phyloP scores from a whole-genome alignment of 2,888 invertebrate genomes.

The Nymphalis polychloros region DNA sequence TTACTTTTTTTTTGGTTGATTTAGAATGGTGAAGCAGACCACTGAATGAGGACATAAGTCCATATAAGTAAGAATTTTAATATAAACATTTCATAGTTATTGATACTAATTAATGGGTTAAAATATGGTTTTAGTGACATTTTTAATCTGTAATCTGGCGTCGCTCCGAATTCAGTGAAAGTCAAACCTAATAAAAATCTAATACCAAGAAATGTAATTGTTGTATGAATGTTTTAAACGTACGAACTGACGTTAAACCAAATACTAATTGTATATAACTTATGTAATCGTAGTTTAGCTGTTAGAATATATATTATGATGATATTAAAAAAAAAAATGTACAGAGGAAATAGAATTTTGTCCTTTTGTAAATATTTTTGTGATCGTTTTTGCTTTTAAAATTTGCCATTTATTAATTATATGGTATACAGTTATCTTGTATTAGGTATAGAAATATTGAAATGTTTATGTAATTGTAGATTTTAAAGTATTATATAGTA shows the following conservation, averaged over 20 bases:
- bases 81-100: too few relatives aligned
- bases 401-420: constrained; percentile 10
- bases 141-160: too few relatives aligned
- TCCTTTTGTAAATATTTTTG: constrained; percentile 21
- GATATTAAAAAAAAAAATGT: constrained; percentile 8
- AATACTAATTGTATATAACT: constrained; percentile 58
- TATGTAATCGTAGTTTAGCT: constrained; percentile 13
- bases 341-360: constrained; percentile 5
- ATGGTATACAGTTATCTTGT: constrained; percentile 2
- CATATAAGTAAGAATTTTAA: too few relatives aligned
- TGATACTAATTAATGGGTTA: too few relatives aligned
- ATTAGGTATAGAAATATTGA: constrained; percentile 5
- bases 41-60: too few relatives aligned
- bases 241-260: constrained; percentile 47
- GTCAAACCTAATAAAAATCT: neutral
- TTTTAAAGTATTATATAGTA: neutral
- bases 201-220: neutral
- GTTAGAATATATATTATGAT: neutral
- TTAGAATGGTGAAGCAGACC: too few relatives aligned
- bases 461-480: neutral
- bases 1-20: too few relatives aligned
- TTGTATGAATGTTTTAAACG: constrained; percentile 13
- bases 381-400: constrained; percentile 17
- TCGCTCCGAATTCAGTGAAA: neutral
- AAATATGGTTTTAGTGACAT: too few relatives aligned